These are phyloP conservation scores for Rattus norvegicus DNA, from an alignment of 2,113 vertebrate genomes.

Conservation along the genomic window DNA sequence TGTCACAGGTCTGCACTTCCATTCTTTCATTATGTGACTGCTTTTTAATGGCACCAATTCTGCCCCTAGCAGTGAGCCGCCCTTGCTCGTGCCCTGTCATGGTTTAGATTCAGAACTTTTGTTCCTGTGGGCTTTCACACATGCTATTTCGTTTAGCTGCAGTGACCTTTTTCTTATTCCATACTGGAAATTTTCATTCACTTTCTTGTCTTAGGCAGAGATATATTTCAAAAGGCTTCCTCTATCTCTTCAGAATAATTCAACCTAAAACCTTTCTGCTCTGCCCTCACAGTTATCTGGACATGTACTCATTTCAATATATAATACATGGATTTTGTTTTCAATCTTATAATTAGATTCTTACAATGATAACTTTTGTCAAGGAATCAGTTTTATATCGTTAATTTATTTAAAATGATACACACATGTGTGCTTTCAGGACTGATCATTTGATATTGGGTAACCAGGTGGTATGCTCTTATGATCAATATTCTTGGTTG, in stretches of 20 bases:
- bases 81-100: background rate
- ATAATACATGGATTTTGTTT: background rate
- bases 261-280: background rate
- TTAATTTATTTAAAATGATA: background rate
- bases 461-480: background rate
- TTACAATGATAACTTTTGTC: background rate
- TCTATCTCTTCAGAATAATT: background rate
- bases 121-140: background rate
- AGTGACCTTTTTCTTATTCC: conserved; percentile 65
- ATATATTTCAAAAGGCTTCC: conserved; percentile 24
- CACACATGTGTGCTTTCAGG: background rate
- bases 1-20: conserved; percentile 40
- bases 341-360: background rate
- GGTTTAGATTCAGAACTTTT: conserved; percentile 48
- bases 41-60: conserved; percentile 48
- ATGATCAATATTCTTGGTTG: background rate
- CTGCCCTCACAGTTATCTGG: background rate
- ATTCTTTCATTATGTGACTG: conserved; percentile 52
- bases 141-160: background rate
- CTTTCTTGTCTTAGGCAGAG: conserved; percentile 25
- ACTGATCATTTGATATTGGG: background rate
- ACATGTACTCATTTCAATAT: background rate
- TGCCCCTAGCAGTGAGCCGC: conserved; percentile 36
- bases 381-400: background rate
- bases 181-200: conserved; percentile 52